Evolutionary conservation across 2,113 vertebrate species (phyloP).

Genomic region (Suricata suricatta): DNA sequence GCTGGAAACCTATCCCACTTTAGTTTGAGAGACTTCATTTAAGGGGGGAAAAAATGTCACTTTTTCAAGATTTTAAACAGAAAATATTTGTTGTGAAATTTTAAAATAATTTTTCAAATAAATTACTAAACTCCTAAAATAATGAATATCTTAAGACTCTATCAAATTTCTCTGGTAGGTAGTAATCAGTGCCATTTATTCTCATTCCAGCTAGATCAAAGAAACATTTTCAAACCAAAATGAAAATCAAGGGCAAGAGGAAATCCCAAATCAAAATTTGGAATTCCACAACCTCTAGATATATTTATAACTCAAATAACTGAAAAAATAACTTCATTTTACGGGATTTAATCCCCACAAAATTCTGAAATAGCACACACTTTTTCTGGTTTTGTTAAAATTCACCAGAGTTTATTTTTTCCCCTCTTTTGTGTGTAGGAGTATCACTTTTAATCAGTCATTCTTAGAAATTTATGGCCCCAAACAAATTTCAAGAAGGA

Average conservation of each 20-base stretch:
- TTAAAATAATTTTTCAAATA: not conserved
- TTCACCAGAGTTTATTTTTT: not conserved
- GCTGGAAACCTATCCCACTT: conserved; percentile 28
- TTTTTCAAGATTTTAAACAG: not conserved
- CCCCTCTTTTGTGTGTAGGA: not conserved
- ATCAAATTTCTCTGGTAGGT: conserved; percentile 11
- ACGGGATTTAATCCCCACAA: not conserved
- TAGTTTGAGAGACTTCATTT: not conserved
- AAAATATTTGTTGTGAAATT: conserved; percentile 10
- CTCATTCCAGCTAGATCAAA: not conserved
- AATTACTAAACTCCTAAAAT: conserved; percentile 45
- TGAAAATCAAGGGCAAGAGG: not conserved
- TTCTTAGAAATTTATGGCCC: not conserved
- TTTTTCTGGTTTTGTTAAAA: not conserved
- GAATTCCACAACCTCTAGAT: not conserved
- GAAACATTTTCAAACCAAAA: conserved; percentile 39
- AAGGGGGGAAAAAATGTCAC: not conserved
- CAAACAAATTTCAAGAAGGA: not conserved
- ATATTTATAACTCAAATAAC: not conserved
- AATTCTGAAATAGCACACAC: not conserved
- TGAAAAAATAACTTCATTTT: conserved; percentile 37
- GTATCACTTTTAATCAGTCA: not conserved
- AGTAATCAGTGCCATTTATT: not conserved
- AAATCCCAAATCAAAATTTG: not conserved
- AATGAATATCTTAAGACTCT: not conserved